Conservation (phyloP, 2,888 invertebrate genomes). For the Yponomeuta sedellus region DNA sequence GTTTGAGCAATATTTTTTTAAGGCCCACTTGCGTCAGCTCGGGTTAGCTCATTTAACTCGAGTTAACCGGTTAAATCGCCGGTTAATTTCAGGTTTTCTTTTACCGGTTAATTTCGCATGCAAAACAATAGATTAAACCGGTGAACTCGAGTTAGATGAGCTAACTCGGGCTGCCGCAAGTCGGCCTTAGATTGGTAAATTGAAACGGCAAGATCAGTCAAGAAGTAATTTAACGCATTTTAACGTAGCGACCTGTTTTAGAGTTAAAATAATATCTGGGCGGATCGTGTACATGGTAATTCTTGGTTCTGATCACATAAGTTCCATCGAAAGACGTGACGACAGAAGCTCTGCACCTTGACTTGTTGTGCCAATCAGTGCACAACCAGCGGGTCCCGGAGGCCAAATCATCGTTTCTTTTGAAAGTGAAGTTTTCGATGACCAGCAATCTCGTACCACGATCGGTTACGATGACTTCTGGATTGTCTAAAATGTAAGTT, state of each 20-base stretch:
- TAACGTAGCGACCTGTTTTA: background rate
- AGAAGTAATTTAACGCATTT: background rate
- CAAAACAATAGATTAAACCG: no score
- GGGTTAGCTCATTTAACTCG: no score
- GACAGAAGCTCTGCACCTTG: background rate
- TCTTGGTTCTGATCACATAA: background rate
- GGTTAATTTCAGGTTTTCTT: no score
- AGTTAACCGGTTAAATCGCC: no score
- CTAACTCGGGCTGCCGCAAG: no score
- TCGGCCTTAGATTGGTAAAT: background rate
- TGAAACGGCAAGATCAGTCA: background rate
- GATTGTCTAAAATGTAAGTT: background rate
- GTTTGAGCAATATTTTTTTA: no score
- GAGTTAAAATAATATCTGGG: background rate
- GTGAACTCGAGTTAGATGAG: no score
- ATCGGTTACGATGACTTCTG: background rate
- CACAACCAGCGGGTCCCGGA: background rate
- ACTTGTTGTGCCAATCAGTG: background rate
- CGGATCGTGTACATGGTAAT: conserved; percentile 1
- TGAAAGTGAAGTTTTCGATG: background rate
- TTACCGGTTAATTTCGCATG: no score
- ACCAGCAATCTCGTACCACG: background rate
- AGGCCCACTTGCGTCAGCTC: no score
- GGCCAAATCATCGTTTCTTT: background rate
- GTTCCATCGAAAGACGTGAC: background rate